Conservation (phyloP, 2,888 invertebrate genomes). For the Horisme vitalbata region DNA sequence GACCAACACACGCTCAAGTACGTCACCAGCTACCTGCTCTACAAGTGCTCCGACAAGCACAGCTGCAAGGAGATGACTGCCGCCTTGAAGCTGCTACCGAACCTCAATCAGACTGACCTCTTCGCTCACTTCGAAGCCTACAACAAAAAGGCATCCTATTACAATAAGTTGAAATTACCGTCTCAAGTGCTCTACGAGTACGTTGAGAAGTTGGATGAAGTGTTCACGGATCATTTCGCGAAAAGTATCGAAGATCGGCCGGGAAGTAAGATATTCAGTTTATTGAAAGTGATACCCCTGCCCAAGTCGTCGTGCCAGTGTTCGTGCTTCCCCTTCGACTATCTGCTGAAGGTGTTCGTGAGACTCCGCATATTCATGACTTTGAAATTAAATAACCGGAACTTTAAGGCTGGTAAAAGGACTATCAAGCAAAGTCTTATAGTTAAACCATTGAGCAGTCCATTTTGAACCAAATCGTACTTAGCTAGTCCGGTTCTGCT, state of each 20-base stretch:
- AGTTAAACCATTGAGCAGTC: slow-evolving; percentile 12
- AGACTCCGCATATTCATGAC: slow-evolving; percentile 28
- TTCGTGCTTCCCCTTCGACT: slow-evolving; percentile 31
- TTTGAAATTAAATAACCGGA: slow-evolving; percentile 25
- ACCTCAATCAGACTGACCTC: slow-evolving; percentile 20
- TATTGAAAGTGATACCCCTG: slow-evolving; percentile 24
- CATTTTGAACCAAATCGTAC: neutral
- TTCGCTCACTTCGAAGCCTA: slow-evolving; percentile 26
- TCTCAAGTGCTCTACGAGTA: slow-evolving; percentile 29
- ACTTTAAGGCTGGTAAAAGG: slow-evolving; percentile 19
- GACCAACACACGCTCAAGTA: slow-evolving; percentile 25
- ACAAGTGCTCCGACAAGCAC: slow-evolving; percentile 29
- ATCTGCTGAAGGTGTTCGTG: slow-evolving; percentile 29
- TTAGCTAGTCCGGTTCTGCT: too few relatives aligned
- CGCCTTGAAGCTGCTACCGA: slow-evolving; percentile 21
- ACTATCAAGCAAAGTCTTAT: slow-evolving; percentile 16
- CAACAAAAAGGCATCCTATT: slow-evolving; percentile 23
- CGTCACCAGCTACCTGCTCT: slow-evolving; percentile 28
- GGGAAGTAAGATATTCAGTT: slow-evolving; percentile 12
- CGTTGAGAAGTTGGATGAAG: slow-evolving; percentile 28
- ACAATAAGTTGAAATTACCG: slow-evolving; percentile 24
- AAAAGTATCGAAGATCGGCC: slow-evolving; percentile 15
- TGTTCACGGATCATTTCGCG: slow-evolving; percentile 22
- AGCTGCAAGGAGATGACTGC: slow-evolving; percentile 22
- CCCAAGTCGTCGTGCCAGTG: slow-evolving; percentile 26